Percentiles rank a stretch among this genome's conserved stretches.
phyloP scores from a whole-genome alignment of 1,140 invertebrate species.

The Coptotermes formosanus region DNA sequence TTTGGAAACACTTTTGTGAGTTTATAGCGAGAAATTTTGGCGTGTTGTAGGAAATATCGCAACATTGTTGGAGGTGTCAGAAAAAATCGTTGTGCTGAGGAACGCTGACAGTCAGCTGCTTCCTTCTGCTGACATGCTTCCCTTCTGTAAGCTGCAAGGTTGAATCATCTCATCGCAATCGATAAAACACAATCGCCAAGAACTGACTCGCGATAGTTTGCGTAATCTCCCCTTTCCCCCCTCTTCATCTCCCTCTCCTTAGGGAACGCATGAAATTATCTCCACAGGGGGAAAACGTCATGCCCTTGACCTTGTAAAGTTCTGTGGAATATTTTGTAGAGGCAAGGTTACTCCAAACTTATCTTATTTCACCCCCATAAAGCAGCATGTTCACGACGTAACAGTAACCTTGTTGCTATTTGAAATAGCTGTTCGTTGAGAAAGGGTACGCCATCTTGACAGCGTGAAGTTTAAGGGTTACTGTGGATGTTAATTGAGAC shows the following conservation, averaged over 20 bases:
- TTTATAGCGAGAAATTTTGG: no score
- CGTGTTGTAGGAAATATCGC: no score
- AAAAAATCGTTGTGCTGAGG: no score
- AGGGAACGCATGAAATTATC: constrained; percentile 17
- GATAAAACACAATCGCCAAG: constrained; percentile 8
- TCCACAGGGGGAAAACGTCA: neutral
- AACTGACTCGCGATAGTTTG: constrained; percentile 18
- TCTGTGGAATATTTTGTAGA: neutral
- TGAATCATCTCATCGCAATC: neutral
- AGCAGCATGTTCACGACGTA: no score
- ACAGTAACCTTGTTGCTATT: no score
- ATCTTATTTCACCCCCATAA: constrained; percentile 2
- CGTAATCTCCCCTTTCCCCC: constrained; percentile 4
- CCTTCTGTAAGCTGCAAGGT: neutral
- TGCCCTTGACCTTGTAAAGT: constrained; percentile 17
- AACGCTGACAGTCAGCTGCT: no score
- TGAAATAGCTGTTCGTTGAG: no score
- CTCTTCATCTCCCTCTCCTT: neutral
- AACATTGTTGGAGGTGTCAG: no score
- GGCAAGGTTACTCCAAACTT: neutral
- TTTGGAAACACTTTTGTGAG: no score
- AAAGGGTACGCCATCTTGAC: no score
- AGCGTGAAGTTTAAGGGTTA: no score
- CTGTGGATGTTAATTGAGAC: no score
- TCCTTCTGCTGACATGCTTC: neutral